Evolutionary conservation across 2,113 vertebrate genomes (phyloP), one percentile per base, ranked within the genome.

Genomic region (Petrocephalus microphthalmus): DNA sequence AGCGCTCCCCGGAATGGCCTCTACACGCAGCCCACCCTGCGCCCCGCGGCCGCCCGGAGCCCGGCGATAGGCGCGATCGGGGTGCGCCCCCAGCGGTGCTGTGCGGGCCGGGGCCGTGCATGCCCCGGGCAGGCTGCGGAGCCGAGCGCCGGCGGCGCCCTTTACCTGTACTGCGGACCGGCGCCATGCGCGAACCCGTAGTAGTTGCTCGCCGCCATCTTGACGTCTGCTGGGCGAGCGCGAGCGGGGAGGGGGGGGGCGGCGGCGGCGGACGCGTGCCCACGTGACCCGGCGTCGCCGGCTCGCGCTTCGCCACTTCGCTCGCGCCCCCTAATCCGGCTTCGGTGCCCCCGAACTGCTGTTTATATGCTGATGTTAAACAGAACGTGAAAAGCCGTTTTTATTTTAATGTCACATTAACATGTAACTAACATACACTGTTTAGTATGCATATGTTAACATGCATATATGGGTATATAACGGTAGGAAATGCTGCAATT

Each of bases 181-280:
- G 94, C 92, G 89, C 93, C 96, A 91, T 93, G 94, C 90, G 95
- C 93, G 89, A 94, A 95, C 42, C 95, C 93, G 87, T 93, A 95
- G 89, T 93, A 95, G 92, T 95, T 94, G 89, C 95, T 96, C 88
- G 96, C 95, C 94, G 96, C 96, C 97, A 97, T 97, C 93, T 96
- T 96, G 90, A 93, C 93, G 92, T 93, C 94, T 92, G 83, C 89
- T 53, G 87, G 90, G 52, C 47, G n/a, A 3, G 82, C 87, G 20
- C 8, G 6, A 5, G 85, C 84, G 83, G 88, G 81, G 52, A 71
- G 85, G 87, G 57, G 88, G 85, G 89, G 88, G 87, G 51, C 82
- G 37, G 74, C 17, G 33, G 47, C 54, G 47, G n/a, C 45, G 33
- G 19, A n/a, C 84, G 84, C 51, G 15, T 37, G 88, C 88, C 86